Conservation (phyloP, 2,888 invertebrate species). For the Lasioglossum villosulum region DNA sequence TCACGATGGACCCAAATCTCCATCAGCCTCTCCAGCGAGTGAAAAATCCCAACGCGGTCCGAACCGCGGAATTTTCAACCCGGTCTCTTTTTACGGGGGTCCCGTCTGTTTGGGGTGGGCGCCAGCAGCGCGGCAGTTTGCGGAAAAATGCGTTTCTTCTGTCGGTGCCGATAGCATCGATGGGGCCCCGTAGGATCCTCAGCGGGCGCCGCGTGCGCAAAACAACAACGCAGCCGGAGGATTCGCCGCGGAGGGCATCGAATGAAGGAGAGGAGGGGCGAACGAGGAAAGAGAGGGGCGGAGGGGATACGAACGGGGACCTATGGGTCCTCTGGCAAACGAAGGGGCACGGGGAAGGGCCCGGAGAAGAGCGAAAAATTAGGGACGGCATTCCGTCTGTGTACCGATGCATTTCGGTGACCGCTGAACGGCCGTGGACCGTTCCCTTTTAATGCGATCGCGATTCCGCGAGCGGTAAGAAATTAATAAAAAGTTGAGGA, state of each 20-base stretch:
- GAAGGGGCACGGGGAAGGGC: slow-evolving; percentile 1
- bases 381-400: slow-evolving; percentile 75
- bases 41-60: not conserved
- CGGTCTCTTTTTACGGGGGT: slow-evolving; percentile 51
- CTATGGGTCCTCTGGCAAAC: not conserved
- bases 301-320: not conserved
- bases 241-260: slow-evolving; percentile 4
- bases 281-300: not conserved
- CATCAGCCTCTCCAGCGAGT: not conserved
- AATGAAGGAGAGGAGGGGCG: not conserved
- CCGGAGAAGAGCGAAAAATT: slow-evolving; percentile 70
- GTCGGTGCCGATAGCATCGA: slow-evolving; percentile 66
- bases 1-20: not conserved
- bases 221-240: slow-evolving; percentile 38
- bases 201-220: slow-evolving; percentile 47
- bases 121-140: slow-evolving; percentile 54
- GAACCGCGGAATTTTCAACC: slow-evolving; percentile 45
- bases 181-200: slow-evolving; percentile 28
- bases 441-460: slow-evolving; percentile 73
- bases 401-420: slow-evolving; percentile 73
- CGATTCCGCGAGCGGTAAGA: slow-evolving; percentile 81
- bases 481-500: slow-evolving; percentile 84
- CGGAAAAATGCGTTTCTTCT: slow-evolving; percentile 72
- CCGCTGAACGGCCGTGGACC: slow-evolving; percentile 58
- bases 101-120: slow-evolving; percentile 38